Percentiles rank a stretch among this genome's conserved stretches.
Conservation (phyloP, 1,140 invertebrate genomes). For the Euwallacea similis region DNA sequence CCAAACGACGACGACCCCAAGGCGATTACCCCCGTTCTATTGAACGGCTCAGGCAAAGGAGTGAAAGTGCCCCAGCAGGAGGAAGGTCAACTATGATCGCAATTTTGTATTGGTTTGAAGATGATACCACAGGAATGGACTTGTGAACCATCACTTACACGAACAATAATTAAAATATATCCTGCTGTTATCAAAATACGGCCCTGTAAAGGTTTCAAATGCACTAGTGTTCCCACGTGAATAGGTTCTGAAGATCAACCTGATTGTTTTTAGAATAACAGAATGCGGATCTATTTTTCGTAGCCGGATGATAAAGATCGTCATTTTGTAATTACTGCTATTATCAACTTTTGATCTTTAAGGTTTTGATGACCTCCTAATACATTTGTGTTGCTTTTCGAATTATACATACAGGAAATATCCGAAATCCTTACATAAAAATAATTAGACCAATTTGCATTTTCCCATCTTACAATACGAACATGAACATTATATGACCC, state of each 20-base stretch:
- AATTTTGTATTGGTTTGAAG: neutral
- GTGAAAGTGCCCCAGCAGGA: slow-evolving; percentile 8
- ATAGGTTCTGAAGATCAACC: neutral
- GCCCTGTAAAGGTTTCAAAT: neutral
- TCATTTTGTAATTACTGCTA: neutral
- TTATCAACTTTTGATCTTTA: neutral
- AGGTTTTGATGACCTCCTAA: neutral
- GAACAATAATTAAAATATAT: neutral
- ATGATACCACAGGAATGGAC: neutral
- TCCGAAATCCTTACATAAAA: neutral
- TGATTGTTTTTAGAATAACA: neutral
- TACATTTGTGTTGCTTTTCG: neutral
- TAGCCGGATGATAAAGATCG: neutral
- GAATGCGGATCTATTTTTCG: neutral
- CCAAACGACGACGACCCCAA: neutral
- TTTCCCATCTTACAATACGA: neutral
- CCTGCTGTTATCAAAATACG: neutral
- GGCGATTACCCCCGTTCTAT: neutral
- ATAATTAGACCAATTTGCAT: slow-evolving; percentile 10
- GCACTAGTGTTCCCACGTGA: neutral
- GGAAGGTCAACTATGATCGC: slow-evolving; percentile 4
- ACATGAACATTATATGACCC: slow-evolving; percentile 2
- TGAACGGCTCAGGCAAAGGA: neutral
- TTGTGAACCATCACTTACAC: neutral
- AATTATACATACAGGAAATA: neutral